Conservation (phyloP, 2,888 invertebrate genomes). For the Venustoraphidia nigricollis region DNA sequence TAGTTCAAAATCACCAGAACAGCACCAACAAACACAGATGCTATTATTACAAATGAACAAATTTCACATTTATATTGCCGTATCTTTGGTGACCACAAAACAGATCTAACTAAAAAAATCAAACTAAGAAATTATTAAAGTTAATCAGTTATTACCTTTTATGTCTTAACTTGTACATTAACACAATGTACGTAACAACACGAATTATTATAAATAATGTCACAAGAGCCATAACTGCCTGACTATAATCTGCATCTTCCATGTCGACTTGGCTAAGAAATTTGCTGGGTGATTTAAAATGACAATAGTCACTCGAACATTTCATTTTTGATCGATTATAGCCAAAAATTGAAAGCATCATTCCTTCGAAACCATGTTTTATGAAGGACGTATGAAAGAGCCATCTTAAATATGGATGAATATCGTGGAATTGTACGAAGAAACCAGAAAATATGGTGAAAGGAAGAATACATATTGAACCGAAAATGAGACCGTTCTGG, state of each 20-base stretch:
- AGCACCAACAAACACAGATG: too few species aligned
- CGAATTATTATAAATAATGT: slow-evolving; percentile 45
- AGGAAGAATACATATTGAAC: slow-evolving; percentile 75
- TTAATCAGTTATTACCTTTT: slow-evolving; percentile 22
- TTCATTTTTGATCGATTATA: slow-evolving; percentile 57
- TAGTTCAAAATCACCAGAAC: too few species aligned
- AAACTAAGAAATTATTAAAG: background rate
- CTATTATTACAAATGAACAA: too few species aligned
- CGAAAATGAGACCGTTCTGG: slow-evolving; percentile 79
- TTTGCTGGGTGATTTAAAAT: slow-evolving; percentile 49
- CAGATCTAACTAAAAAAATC: too few species aligned
- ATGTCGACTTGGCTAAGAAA: slow-evolving; percentile 65
- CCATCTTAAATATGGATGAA: slow-evolving; percentile 66
- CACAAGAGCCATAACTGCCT: slow-evolving; percentile 48
- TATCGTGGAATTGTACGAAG: slow-evolving; percentile 71
- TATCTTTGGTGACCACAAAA: too few species aligned
- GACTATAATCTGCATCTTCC: slow-evolving; percentile 45
- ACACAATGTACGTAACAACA: slow-evolving; percentile 45
- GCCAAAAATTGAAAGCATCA: slow-evolving; percentile 68
- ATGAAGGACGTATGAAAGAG: slow-evolving; percentile 77
- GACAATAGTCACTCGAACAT: slow-evolving; percentile 63
- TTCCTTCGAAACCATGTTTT: slow-evolving; percentile 77
- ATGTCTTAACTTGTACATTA: slow-evolving; percentile 45
- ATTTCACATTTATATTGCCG: too few species aligned
- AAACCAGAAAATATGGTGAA: slow-evolving; percentile 87